phyloP scores from a whole-genome alignment of 2,113 vertebrate genomes.

The Malurus alboscapulatus region DNA sequence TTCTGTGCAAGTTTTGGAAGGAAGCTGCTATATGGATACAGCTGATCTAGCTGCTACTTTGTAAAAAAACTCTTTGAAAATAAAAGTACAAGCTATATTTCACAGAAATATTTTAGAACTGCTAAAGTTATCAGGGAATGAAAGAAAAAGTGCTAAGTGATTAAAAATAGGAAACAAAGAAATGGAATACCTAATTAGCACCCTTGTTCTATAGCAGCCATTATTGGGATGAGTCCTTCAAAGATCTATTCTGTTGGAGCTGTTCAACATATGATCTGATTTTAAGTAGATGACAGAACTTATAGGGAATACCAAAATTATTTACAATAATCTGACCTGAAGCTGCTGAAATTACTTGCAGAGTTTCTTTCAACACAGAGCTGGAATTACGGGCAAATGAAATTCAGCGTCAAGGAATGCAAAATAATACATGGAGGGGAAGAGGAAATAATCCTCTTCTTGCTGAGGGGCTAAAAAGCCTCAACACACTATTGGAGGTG shows the following conservation, averaged over 20 bases:
- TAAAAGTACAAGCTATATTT: neutral
- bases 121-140: neutral
- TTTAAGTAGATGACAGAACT: neutral
- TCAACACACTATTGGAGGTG: neutral
- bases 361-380: neutral
- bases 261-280: neutral
- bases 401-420: neutral
- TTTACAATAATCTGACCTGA: neutral
- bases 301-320: neutral
- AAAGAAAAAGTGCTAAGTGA: neutral
- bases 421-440: neutral
- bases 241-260: neutral
- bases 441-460: neutral
- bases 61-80: constrained; percentile 7
- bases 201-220: neutral
- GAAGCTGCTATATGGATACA: neutral
- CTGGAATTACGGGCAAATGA: neutral
- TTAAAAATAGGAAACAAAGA: constrained; percentile 8
- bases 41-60: neutral
- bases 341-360: neutral
- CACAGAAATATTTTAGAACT: neutral
- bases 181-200: neutral
- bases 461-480: neutral
- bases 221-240: neutral
- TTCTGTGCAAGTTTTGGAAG: neutral